Evolutionary conservation across 2,888 invertebrate genomes (phyloP), one percentile per base, ranked within the genome.

Genomic region (Eubasilissa splendida): DNA sequence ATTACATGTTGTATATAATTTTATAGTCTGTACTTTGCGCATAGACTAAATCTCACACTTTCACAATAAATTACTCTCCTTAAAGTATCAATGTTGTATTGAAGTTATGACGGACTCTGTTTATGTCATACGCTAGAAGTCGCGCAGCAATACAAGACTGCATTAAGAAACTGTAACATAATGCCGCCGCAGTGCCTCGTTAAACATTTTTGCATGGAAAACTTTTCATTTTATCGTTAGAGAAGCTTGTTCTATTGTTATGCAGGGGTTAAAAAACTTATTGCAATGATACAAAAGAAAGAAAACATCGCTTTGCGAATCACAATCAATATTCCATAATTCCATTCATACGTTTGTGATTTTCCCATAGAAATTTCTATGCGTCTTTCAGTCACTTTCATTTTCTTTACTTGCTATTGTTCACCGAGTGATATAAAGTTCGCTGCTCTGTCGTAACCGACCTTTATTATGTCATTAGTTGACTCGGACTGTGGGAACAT

Each of bases 301-400:
- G 71, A 71, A 71, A 71, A 54, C 31, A 56, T 33, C 12, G 11
- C 58, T n/a, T 56, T 54, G 11, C 22, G 56, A 31, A 54, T 58
- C 56, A 73, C 56, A 73, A 73, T 73, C 71, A 73, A 73, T 65
- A 65, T 42, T 65, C 42, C 65, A 65, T 73, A 56, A 71, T 58
- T 42, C 33, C 22, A 71, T 54, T 10, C 56, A 56, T 73, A 12
- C 42, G 22, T 33, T 73, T 22, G 71, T 58, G 71, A 73, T 73
- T 73, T 73, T 73, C 71, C 71, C 71, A 73, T 31, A 73, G 31
- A 73, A 58, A 33, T 58, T 12, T 56, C 56, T 73, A 5, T 58
- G 58, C 71, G 58, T n/a, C 11, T 58, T n/a, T 58, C 7, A 42
- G 58, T 58, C 58, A 73, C 71, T 73, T 73, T 73, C 71, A 31